Evolutionary conservation across 2,113 vertebrate genomes (phyloP).

Genomic region (Raja brachyura): DNA sequence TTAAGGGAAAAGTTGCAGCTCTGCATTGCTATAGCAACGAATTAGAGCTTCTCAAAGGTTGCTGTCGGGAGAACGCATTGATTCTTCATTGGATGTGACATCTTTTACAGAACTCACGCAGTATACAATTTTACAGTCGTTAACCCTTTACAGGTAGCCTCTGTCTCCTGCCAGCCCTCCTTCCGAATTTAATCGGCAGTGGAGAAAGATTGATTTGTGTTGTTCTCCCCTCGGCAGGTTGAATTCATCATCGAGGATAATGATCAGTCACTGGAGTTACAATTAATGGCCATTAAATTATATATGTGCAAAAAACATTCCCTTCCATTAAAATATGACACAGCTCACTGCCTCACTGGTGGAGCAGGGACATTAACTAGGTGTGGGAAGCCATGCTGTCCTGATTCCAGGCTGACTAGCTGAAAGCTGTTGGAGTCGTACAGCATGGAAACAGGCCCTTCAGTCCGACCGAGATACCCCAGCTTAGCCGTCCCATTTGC

Average conservation of each 20-base stretch:
- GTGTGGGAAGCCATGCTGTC: not conserved
- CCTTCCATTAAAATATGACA: not conserved
- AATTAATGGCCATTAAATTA: constrained; percentile 14
- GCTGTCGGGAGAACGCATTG: constrained; percentile 1
- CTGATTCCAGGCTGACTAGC: not conserved
- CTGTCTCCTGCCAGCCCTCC: not conserved
- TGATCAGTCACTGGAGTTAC: not conserved
- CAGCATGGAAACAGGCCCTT: no score
- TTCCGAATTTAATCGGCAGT: not conserved
- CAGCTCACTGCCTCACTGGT: not conserved
- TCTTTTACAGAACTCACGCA: not conserved
- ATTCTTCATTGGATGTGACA: constrained; percentile 33
- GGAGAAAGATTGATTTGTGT: not conserved
- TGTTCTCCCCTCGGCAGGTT: not conserved
- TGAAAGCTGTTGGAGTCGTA: no score
- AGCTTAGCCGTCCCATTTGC: no score
- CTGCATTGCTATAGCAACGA: constrained; percentile 10
- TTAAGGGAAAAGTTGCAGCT: not conserved
- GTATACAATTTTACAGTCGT: not conserved
- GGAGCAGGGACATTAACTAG: not conserved
- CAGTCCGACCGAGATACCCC: no score
- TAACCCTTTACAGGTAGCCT: not conserved
- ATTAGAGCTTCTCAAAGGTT: not conserved
- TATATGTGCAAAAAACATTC: not conserved
- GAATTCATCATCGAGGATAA: not conserved